Evolutionary conservation across 2,113 vertebrate species (phyloP).

Genomic region (Coturnix japonica): DNA sequence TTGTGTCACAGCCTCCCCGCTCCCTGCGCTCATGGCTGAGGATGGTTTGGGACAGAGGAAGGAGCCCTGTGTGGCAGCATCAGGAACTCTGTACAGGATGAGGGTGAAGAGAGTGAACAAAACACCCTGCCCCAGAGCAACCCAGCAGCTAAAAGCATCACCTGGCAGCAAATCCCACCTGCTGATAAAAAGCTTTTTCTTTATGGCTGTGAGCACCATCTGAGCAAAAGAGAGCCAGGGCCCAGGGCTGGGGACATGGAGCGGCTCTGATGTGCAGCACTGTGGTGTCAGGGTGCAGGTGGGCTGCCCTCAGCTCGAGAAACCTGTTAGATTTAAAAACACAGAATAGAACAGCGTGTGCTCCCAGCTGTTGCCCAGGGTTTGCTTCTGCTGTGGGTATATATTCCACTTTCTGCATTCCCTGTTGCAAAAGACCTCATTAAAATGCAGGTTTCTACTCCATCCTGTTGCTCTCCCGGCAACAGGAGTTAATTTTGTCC

Average conservation of each 20-base stretch:
- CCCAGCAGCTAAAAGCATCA: neutral
- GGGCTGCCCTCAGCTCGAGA: neutral
- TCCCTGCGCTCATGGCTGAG: too few species aligned
- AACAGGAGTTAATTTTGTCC: neutral
- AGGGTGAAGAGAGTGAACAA: neutral
- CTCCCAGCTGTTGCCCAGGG: neutral
- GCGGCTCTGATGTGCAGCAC: neutral
- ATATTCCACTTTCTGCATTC: neutral
- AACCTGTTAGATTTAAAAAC: neutral
- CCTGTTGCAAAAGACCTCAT: neutral
- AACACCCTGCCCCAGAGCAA: neutral
- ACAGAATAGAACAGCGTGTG: neutral
- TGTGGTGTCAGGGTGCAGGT: too few species aligned
- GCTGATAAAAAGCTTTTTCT: neutral
- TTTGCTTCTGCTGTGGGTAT: neutral
- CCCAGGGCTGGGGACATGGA: neutral
- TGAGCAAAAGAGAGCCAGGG: neutral
- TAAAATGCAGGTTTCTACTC: neutral
- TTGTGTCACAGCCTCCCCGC: too few species aligned
- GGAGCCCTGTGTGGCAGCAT: neutral
- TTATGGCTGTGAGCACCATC: neutral
- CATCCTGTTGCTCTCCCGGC: neutral
- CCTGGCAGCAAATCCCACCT: neutral
- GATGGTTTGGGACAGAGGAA: too few species aligned
- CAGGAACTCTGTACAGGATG: neutral